Base-by-base conservation (phyloP, 2,797 vertebrate genomes). In the Fratercula arctica region DNA sequence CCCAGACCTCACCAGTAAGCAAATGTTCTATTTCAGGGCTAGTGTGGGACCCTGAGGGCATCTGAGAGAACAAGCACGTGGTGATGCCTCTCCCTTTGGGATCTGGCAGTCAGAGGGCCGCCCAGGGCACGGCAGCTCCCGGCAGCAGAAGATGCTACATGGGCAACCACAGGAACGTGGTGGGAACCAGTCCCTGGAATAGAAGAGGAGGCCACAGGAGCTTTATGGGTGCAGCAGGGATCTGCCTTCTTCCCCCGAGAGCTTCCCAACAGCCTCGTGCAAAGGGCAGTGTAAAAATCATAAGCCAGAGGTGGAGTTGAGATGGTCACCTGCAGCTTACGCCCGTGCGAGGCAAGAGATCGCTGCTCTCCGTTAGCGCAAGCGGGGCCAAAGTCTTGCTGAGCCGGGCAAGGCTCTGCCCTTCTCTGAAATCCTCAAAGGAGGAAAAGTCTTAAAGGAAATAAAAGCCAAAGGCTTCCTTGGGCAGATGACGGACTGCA, bases 291-390 rank as follows among this genome's bases (percentile, higher is more conserved):
- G 24, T 25, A 13, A 45, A 76, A 61, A 53, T 41, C 60, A 57
- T 72, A n/a, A 26, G 59, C 6, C 20, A 8, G 72, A 31, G 35
- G n/a, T 13, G 1, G 0, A 19, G 19, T 60, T 20, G 4, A 31
- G n/a, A 11, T 0, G 2, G 16, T 60, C 51, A 23, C 84, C 26
- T 1, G 3, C 18, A 7, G n/a, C 53, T 80, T 7, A 19, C 1
- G 16, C 29, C 53, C 14, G 57, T 5, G 29, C 25, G 13, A 31
- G 63, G 0, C 2, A 29, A 53, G 35, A 2, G 0, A 9, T 23
- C 0, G 2, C 10, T 0, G 0, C 16, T 8, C 63, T 13, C 78
- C 0, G 1, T 20, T 15, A 48, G 85, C 83, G 39, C 56, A 13
- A 33, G 56, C 51, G 3, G 7, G 24, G 46, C 19, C 21, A 16